Base-by-base conservation (phyloP, 2,797 vertebrate species). In the Poeciliopsis turneri region DNA sequence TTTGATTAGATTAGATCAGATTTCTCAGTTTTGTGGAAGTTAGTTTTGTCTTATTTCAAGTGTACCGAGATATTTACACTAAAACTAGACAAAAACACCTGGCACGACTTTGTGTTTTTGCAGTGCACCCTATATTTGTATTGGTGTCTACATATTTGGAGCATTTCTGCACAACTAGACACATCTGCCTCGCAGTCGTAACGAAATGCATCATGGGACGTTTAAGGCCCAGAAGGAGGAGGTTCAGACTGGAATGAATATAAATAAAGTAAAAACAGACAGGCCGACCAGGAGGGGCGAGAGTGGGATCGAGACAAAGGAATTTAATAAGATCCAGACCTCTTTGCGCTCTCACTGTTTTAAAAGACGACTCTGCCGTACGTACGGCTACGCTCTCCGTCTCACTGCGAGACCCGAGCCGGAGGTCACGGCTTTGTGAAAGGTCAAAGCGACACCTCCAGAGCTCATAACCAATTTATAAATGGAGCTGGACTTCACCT, bases 241-340 rank as follows among this genome's bases (percentile, higher is more conserved):
- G 87, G 84, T 85, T 36, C 2, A 77, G 80, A 89, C 85, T 86
- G 87, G 89, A 93, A 91, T 85, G 87, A 94, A 93, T 93, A 95
- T 93, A 92, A 94, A 93, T 88, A 91, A 93, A 93, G 88, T 91
- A 90, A 95, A 94, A 93, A 91, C 87, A 92, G 90, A 90, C 82
- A 85, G 89, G 76, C 81, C 75, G 87, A 82, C 12, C 69, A 74
- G 78, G 82, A 92, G 83, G 84, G 83, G 89, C 87, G 87, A 89
- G 88, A 88, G 77, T 77, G 78, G 81, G 81, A 92, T 80, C 86
- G 78, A 93, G 85, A 93, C 90, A 95, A 92, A 93, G 86, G 79
- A 83, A 70, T 88, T 82, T 92, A 95, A 95, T 90, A 72, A 72
- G 83, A 91, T 91, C 93, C 94, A 95, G 94, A 93, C 84, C 82